phyloP scores from a whole-genome alignment of 2,797 vertebrate genomes.

The Echeneis naucrates region DNA sequence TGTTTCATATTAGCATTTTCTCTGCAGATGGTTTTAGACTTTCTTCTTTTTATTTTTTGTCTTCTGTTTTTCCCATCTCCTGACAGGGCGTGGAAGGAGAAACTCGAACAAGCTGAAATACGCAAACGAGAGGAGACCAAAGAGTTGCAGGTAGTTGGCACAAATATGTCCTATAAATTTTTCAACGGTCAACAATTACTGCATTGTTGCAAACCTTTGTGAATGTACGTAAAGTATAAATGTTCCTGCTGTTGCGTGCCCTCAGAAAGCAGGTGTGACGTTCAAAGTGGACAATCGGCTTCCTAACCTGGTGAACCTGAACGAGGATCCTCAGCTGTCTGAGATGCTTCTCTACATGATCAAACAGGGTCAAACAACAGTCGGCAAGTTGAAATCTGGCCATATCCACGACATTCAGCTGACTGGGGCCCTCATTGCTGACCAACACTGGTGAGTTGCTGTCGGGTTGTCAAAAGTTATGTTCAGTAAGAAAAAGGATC shows the following conservation, averaged over 20 bases:
- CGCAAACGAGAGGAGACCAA: constrained; percentile 92
- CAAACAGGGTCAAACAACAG: constrained; percentile 92
- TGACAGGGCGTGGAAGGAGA: constrained; percentile 92
- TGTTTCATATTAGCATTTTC: background rate
- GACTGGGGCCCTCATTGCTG: constrained; percentile 92
- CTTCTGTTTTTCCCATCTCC: background rate
- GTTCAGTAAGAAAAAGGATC: background rate
- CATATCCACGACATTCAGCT: constrained; percentile 92
- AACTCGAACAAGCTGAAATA: constrained; percentile 92
- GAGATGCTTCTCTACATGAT: constrained; percentile 98
- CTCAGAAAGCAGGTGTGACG: constrained; percentile 92
- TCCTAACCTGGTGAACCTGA: constrained; percentile 97
- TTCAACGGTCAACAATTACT: too few relatives aligned
- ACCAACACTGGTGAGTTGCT: constrained; percentile 91
- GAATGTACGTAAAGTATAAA: too few relatives aligned
- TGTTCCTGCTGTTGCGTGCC: constrained; percentile 16
- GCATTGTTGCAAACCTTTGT: too few relatives aligned
- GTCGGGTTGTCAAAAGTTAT: background rate
- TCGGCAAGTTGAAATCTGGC: constrained; percentile 87
- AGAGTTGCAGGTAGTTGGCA: constrained; percentile 89
- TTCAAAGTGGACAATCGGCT: constrained; percentile 95
- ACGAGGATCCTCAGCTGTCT: constrained; percentile 97
- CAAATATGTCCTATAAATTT: background rate
- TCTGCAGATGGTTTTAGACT: background rate
- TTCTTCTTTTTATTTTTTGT: background rate